These are phyloP conservation scores for Dicrurus megarhynchus DNA, from an alignment of 2,113 vertebrate genomes.

Conservation along the genomic window DNA sequence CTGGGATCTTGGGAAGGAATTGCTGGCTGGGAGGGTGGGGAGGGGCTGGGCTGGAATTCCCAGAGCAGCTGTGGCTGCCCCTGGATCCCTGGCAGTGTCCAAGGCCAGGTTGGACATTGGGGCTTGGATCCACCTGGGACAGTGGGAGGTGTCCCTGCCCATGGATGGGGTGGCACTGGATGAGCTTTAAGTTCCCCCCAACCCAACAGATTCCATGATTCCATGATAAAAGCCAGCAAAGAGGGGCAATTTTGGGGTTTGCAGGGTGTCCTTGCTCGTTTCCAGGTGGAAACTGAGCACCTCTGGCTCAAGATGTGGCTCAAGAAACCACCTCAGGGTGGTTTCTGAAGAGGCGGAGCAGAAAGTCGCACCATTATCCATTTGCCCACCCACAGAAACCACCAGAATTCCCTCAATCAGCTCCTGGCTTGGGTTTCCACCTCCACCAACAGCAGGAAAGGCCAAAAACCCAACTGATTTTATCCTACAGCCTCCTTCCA, in stretches of 20 bases:
- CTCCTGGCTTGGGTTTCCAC: background rate
- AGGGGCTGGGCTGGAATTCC: background rate
- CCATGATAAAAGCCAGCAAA: background rate
- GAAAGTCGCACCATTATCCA: background rate
- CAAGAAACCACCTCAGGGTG: fast-evolving
- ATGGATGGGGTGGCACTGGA: fast-evolving
- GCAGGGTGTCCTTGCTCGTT: background rate
- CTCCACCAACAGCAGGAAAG: background rate
- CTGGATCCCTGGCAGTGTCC: background rate
- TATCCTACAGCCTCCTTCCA: background rate
- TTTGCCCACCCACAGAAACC: background rate
- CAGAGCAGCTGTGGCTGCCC: background rate
- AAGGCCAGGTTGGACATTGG: background rate
- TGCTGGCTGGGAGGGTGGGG: background rate
- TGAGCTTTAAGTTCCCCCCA: fast-evolving
- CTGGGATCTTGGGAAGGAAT: background rate
- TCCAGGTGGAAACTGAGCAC: background rate
- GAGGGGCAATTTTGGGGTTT: background rate
- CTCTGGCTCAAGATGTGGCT: fast-evolving
- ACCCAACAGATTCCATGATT: background rate
- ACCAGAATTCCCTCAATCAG: background rate
- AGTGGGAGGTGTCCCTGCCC: fast-evolving
- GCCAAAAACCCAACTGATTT: background rate
- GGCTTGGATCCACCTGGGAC: fast-evolving
- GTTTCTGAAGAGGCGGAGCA: background rate